Evolutionary conservation across 2,797 vertebrate genomes (phyloP), one percentile per base, ranked within the genome.

Genomic region (Galago senegalensis): DNA sequence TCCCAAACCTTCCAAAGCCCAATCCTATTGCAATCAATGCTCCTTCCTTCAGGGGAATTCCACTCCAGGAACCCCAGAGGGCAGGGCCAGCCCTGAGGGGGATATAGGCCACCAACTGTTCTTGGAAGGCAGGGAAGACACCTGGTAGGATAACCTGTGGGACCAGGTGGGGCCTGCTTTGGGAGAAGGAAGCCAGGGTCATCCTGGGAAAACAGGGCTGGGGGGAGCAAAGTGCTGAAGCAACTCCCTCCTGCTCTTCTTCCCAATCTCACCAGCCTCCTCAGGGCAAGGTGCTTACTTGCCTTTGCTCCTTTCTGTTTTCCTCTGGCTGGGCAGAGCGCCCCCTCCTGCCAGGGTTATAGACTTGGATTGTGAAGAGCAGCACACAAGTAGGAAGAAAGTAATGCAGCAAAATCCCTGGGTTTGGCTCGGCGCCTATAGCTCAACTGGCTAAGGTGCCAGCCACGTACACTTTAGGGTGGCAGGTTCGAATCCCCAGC

Each of bases 91-190:
- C 92, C 89, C 56, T n/a, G 79, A 53, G 76, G 95, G 86, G 65
- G 13, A 63, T 56, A 34, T 53, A 77, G 89, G 67, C 81, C 63
- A 18, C 31, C 46, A 12, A 84, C 34, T 27, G 60, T 87, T 88
- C 79, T 85, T 31, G 2, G 49, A 73, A 77, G n/a, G 43, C 60
- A 73, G 61, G 43, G 80, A 86, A 89, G 63, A 87, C 76, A 84
- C 89, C 91, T 72, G 95, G 56, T 84, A 53, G n/a, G 85, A 89
- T 91, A 86, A 94, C 91, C 89, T 96, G 72, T 23, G 34, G 72
- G 63, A 70, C 73, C 92, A 91, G 92, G 75, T 89, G 14, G 75
- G 69, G 70, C 14, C 58, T 79, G 70, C 23, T 93, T 61, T 85
- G 11, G 69, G 61, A 75, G n/a, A 5, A 65, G 7, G 8, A n/a